phyloP scores from a whole-genome alignment of 2,797 vertebrate species.

The Ctenopoma multispine region DNA sequence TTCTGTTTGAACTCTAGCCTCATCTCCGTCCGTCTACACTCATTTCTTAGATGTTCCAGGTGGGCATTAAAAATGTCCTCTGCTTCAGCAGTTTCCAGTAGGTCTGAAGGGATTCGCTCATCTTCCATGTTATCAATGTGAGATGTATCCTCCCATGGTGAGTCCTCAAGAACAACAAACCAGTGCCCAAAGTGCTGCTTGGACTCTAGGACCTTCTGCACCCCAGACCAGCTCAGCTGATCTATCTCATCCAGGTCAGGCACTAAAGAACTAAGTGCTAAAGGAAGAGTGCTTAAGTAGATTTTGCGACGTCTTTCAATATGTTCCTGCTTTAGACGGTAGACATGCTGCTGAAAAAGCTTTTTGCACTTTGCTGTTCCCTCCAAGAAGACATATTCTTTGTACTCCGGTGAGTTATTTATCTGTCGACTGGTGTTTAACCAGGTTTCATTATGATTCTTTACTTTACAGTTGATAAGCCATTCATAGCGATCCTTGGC shows the following conservation, averaged over 20 bases:
- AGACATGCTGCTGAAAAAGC: conserved; percentile 93
- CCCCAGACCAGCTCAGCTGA: conserved; percentile 91
- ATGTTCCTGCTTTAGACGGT: conserved; percentile 95
- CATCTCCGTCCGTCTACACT: conserved; percentile 92
- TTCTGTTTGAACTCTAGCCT: conserved; percentile 92
- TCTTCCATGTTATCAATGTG: conserved; percentile 93
- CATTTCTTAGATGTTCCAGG: conserved; percentile 90
- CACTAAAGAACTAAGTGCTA: conserved; percentile 92
- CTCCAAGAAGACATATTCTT: conserved; percentile 96
- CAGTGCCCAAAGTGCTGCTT: conserved; percentile 93
- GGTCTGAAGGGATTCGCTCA: conserved; percentile 94
- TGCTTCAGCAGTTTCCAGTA: conserved; percentile 90
- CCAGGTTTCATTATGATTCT: conserved; percentile 95
- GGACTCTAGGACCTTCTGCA: conserved; percentile 92
- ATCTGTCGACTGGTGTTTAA: conserved; percentile 88
- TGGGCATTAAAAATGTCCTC: conserved; percentile 91
- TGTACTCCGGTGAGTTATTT: conserved; percentile 91
- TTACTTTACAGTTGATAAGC: conserved; percentile 93
- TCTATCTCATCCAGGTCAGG: conserved; percentile 94
- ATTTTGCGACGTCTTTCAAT: conserved; percentile 90
- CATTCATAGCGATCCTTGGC: conserved; percentile 98
- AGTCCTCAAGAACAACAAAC: conserved; percentile 96
- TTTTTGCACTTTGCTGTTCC: conserved; percentile 97
- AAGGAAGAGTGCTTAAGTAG: conserved; percentile 90
- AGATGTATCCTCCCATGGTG: conserved; percentile 93